Percentiles rank a stretch among this genome's conserved stretches.
phyloP scores from a whole-genome alignment of 2,797 vertebrate genomes.

The Chelonia mydas region DNA sequence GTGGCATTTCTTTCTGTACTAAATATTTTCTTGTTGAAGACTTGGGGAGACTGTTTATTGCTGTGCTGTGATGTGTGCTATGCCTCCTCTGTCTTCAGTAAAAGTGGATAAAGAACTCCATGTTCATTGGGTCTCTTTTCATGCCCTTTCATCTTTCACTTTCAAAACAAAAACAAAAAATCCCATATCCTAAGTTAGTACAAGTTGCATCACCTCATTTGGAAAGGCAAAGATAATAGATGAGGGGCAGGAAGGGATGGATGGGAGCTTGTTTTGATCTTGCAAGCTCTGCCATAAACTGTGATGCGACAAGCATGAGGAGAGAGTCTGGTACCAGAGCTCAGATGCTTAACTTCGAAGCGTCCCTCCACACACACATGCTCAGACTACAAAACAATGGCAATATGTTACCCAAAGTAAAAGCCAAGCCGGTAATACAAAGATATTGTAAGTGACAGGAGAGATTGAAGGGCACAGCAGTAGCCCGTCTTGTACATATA shows the following conservation, averaged over 20 bases:
- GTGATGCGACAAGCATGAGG: slow-evolving; percentile 43
- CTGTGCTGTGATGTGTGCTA: not conserved
- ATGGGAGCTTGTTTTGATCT: slow-evolving; percentile 51
- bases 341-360: slow-evolving; percentile 50
- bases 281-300: not conserved
- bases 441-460: not conserved
- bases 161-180: slow-evolving; percentile 24
- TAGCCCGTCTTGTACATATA: slow-evolving; percentile 38
- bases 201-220: not conserved
- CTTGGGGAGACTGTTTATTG: not conserved
- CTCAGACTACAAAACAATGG: not conserved
- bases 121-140: slow-evolving; percentile 11
- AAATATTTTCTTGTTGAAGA: not conserved
- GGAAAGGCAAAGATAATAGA: slow-evolving; percentile 18
- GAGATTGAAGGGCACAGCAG: slow-evolving; percentile 28
- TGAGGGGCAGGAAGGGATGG: slow-evolving; percentile 22
- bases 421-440: slow-evolving; percentile 36
- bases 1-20: not conserved
- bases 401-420: not conserved
- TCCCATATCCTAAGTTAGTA: too few relatives aligned
- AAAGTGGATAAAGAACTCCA: not conserved
- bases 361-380: slow-evolving; percentile 37
- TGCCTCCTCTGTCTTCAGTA: not conserved
- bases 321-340: slow-evolving; percentile 49
- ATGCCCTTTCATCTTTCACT: slow-evolving; percentile 44